A percentile compares a stretch with the other conserved stretches of the same genome.
Evolutionary conservation across 2,113 vertebrate genomes (phyloP).

Genomic region (Amphilophus citrinellus): DNA sequence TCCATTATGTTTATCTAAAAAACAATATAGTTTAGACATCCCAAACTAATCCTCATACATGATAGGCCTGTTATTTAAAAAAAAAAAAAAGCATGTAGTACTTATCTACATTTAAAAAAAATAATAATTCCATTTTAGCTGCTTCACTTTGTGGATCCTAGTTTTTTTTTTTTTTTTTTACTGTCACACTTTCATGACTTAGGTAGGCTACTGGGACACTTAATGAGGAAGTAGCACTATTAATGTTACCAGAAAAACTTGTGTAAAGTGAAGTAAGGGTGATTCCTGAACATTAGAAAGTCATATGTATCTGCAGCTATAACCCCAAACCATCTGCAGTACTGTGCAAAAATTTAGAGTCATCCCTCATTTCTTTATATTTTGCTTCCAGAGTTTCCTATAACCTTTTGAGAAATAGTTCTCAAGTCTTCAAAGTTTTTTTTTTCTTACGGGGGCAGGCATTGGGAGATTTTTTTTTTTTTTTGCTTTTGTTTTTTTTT

Average conservation of each 20-base stretch:
- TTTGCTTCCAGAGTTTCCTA: too few relatives aligned
- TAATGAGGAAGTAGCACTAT: not conserved
- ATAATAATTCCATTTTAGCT: not conserved
- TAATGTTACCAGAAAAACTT: not conserved
- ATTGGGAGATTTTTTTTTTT: not conserved
- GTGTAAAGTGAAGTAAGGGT: not conserved
- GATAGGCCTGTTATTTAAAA: not conserved
- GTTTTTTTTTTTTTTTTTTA: not conserved
- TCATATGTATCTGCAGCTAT: too few relatives aligned
- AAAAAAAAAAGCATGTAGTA: not conserved
- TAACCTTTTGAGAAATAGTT: too few relatives aligned
- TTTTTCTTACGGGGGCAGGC: too few relatives aligned
- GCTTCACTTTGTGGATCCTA: not conserved
- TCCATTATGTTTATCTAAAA: not conserved
- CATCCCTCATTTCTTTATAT: not conserved
- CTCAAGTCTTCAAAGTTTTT: too few relatives aligned
- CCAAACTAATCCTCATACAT: not conserved
- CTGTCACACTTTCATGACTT: not conserved
- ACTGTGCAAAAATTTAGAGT: not conserved
- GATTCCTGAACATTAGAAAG: not conserved
- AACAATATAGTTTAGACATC: not conserved
- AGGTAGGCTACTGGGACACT: constrained; percentile 3
- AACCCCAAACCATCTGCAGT: too few relatives aligned
- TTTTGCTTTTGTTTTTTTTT: not conserved
- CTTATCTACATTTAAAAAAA: not conserved